These are phyloP conservation scores for Phaedon cochleariae DNA, from an alignment of 2,888 invertebrate species.

Conservation along the genomic window DNA sequence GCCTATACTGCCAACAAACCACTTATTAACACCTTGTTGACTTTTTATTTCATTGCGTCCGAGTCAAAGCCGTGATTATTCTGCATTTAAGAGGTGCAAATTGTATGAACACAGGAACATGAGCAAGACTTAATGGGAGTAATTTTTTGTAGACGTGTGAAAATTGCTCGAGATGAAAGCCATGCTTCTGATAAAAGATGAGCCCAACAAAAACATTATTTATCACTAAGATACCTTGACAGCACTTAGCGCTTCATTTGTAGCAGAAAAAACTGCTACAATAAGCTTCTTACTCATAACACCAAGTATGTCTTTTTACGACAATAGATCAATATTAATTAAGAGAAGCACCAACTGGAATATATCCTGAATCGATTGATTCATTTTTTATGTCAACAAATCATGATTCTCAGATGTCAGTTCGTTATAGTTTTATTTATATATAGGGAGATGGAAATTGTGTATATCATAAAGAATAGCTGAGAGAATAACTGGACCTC, in stretches of 20 bases:
- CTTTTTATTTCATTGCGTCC: constrained; percentile 12
- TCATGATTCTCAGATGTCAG: no score
- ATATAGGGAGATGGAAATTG: no score
- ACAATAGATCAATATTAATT: no score
- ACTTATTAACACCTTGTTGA: constrained; percentile 13
- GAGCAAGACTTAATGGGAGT: constrained; percentile 9
- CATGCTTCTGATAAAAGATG: not conserved
- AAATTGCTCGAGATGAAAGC: not conserved
- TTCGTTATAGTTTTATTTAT: no score
- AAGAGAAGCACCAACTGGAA: no score
- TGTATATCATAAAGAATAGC: no score
- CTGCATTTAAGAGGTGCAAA: constrained; percentile 12
- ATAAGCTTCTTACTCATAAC: not conserved
- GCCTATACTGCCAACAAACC: constrained; percentile 16
- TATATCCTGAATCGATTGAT: no score
- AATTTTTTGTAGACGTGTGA: constrained; percentile 7
- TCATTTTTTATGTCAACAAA: no score
- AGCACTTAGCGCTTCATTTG: not conserved
- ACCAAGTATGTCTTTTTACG: no score
- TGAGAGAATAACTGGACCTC: no score
- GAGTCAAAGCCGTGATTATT: constrained; percentile 12
- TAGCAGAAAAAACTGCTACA: not conserved
- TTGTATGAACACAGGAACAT: constrained; percentile 8
- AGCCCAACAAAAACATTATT: not conserved
- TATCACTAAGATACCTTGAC: not conserved